Conservation (phyloP, 2,888 invertebrate species). For the Lingula anatina region DNA sequence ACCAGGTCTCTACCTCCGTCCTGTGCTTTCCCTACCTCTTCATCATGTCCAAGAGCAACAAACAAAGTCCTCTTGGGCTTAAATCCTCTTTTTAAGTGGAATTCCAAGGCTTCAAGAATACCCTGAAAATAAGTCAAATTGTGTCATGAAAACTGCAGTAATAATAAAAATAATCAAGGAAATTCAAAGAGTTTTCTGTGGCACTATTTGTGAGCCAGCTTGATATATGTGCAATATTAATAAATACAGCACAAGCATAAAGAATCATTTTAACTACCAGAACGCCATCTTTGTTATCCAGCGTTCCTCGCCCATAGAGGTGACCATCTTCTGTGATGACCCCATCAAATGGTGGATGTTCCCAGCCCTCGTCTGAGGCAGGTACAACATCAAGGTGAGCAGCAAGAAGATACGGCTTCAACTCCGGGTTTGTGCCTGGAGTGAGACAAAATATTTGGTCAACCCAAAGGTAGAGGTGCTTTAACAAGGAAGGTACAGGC, state of each 20-base stretch:
- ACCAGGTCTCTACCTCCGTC: no score
- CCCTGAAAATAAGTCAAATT: constrained; percentile 40
- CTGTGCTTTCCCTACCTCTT: constrained; percentile 52
- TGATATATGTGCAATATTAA: no score
- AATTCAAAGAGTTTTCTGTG: no score
- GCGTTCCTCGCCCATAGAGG: constrained; percentile 56
- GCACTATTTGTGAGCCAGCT: no score
- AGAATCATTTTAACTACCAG: no score
- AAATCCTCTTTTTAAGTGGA: constrained; percentile 43
- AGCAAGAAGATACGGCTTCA: constrained; percentile 54
- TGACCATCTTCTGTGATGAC: constrained; percentile 52
- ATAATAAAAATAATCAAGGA: no score
- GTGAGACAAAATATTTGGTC: no score
- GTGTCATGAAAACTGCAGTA: no score
- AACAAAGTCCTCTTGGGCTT: constrained; percentile 54
- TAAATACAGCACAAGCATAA: no score
- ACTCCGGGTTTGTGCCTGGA: constrained; percentile 44
- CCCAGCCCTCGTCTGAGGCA: constrained; percentile 32
- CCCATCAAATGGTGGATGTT: constrained; percentile 53
- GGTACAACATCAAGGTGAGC: constrained; percentile 58
- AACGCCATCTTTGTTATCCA: constrained; percentile 55
- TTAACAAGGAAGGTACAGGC: no score
- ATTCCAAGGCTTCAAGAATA: constrained; percentile 54
- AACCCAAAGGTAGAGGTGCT: no score
- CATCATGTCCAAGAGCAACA: constrained; percentile 57